phyloP scores from a whole-genome alignment of 2,797 vertebrate genomes.

The Acanthurus leucopareius region DNA sequence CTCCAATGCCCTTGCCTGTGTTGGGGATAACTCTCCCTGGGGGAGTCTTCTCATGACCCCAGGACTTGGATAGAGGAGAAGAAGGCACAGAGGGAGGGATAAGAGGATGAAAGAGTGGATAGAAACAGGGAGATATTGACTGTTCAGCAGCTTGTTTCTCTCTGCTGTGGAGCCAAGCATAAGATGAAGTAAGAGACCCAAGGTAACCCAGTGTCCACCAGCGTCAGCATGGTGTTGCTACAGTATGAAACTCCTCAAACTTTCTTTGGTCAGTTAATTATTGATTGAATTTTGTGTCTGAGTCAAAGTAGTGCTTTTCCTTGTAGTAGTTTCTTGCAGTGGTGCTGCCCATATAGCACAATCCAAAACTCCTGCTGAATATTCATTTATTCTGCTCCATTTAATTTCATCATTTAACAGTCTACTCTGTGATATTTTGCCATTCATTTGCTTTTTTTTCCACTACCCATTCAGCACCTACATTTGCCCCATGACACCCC shows the following conservation, averaged over 20 bases:
- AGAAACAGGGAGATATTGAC: constrained; percentile 63
- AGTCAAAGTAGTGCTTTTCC: constrained; percentile 6
- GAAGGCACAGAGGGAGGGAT: constrained; percentile 52
- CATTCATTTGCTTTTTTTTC: background rate
- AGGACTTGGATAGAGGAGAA: constrained; percentile 50
- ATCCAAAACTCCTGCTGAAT: background rate
- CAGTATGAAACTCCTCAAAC: constrained; percentile 25
- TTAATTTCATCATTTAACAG: background rate
- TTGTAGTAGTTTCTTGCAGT: constrained; percentile 8
- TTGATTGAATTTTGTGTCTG: constrained; percentile 41
- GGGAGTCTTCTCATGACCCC: constrained; percentile 64
- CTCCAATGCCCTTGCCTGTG: constrained; percentile 51
- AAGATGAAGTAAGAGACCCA: constrained; percentile 50
- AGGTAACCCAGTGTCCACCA: constrained; percentile 35
- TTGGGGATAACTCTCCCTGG: constrained; percentile 36
- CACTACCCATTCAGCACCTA: background rate
- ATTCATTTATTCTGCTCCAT: background rate
- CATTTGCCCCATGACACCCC: background rate
- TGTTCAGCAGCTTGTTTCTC: constrained; percentile 54
- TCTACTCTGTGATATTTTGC: background rate
- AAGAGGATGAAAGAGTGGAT: constrained; percentile 64
- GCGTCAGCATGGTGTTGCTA: constrained; percentile 18
- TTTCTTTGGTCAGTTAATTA: constrained; percentile 29
- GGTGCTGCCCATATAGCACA: background rate
- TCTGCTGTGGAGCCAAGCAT: constrained; percentile 59